These are phyloP conservation scores for Lophius americanus DNA, from an alignment of 2,797 vertebrate species.

Conservation along the genomic window DNA sequence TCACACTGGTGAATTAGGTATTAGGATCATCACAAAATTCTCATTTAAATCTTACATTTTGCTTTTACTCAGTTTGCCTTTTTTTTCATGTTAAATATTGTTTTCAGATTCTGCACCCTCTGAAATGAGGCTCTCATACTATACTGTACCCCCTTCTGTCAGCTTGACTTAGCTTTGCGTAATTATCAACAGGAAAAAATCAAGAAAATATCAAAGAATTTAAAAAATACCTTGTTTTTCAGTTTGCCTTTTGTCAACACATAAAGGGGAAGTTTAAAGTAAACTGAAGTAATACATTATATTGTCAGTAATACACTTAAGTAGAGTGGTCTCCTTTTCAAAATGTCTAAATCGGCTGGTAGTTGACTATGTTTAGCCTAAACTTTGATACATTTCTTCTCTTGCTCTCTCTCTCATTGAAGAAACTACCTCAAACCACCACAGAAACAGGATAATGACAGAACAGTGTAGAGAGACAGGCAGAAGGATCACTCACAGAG, in stretches of 20 bases:
- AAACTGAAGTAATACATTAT: neutral
- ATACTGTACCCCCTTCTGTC: no score
- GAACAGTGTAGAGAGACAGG: conserved; percentile 42
- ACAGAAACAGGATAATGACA: conserved; percentile 70
- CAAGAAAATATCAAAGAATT: neutral
- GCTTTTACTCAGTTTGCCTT: no score
- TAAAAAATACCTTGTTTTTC: neutral
- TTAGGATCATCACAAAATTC: no score
- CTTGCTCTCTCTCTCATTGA: conserved; percentile 29
- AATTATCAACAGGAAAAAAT: neutral
- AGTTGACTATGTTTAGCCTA: neutral
- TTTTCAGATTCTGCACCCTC: no score
- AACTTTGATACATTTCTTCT: conserved; percentile 13
- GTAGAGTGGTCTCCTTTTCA: neutral
- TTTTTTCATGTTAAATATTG: no score
- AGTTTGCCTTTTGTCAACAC: neutral
- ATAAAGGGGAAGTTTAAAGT: neutral
- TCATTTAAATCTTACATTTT: no score
- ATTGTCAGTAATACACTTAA: neutral
- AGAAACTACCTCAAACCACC: conserved; percentile 43
- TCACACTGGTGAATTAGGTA: no score
- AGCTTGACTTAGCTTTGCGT: no score
- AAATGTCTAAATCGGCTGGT: conserved; percentile 8
- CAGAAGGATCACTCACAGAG: conserved; percentile 39
- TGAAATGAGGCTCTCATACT: no score